A percentile compares a stretch with the other conserved stretches of the same genome.
These are phyloP conservation scores for Parapsyche elsis DNA, from an alignment of 1,140 invertebrate genomes.

Conservation along the genomic window DNA sequence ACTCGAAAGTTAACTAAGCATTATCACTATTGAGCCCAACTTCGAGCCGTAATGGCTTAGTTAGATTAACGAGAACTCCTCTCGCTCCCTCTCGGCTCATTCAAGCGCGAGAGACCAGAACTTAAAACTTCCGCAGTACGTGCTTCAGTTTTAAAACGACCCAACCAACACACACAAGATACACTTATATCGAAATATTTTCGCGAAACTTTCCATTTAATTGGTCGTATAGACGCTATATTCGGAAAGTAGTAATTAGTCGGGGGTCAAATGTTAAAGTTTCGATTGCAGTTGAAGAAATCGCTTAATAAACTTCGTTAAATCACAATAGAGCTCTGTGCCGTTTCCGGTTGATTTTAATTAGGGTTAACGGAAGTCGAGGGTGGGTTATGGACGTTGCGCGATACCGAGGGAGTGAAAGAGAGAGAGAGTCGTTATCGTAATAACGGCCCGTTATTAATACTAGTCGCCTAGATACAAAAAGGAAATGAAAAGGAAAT, in stretches of 20 bases:
- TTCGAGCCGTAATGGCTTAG: not conserved
- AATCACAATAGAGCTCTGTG: not conserved
- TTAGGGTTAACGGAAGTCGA: not conserved
- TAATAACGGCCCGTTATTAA: slow-evolving; percentile 43
- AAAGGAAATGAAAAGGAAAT: slow-evolving; percentile 48
- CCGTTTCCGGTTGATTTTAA: not conserved
- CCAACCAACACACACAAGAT: not conserved
- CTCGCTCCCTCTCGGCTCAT: not conserved
- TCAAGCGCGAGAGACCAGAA: not conserved
- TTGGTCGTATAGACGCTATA: not conserved
- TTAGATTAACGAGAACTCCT: not conserved
- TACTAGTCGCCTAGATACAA: slow-evolving; percentile 43
- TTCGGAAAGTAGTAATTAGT: not conserved
- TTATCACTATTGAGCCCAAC: not conserved
- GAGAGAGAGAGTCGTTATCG: not conserved
- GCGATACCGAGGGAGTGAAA: not conserved
- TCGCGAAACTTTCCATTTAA: not conserved
- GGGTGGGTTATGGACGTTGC: not conserved
- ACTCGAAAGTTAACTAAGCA: not conserved
- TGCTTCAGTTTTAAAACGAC: slow-evolving; percentile 26
- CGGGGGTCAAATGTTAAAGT: not conserved
- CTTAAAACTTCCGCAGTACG: slow-evolving; percentile 25
- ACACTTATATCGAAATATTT: not conserved
- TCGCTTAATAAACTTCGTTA: not conserved
- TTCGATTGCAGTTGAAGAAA: not conserved